Evolutionary conservation across 2,888 invertebrate genomes (phyloP), one percentile per base, ranked within the genome.

Genomic region (Mechanitis messenoides): DNA sequence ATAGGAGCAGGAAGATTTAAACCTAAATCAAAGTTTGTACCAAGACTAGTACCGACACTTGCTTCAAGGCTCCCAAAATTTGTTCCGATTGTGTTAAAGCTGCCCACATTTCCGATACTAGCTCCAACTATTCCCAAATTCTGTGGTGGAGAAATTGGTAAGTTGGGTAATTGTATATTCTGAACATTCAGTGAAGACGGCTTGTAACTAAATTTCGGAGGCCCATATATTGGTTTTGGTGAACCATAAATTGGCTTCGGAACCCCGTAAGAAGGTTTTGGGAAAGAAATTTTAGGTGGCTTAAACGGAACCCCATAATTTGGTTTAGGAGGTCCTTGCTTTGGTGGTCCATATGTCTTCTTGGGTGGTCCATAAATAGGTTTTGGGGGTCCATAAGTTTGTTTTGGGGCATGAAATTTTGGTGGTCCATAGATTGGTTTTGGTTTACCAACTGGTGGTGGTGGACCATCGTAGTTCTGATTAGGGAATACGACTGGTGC

Each of bases 391-490:
- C 88, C 87, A 66, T 90, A 90, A 6, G 78, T 74, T 0, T 80
- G 83, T 70, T 88, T 90, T 1, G 87, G 84, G 1, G 83, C 73
- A 9, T 79, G 79, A 60, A 76, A 81, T 60, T 84, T 85, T 0
- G 82, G 81, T 0, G 79, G 80, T 0, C 84, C 84, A 60, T 80
- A 81, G 0, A 79, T 69, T 0, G 84, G 84, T 69, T 87, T 90
- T 3, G 85, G 78, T 56, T 85, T 85, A 33, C 78, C 67, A 2
- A 81, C 53, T 0, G 92, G 90, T 0, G 91, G 91, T 2, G 91
- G 92, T 1, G 92, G 91, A 0, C 92, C 90, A 56, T 90, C 91
- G 75, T 90, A 89, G 45, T 62, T 71, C 45, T 87, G 85, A 65
- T 68, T 80, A 5, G 86, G 86, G 72, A 87, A 84, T 33, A 78